These are phyloP conservation scores for Ancistrus triradiatus DNA, from an alignment of 2,113 vertebrate genomes.

Conservation along the genomic window DNA sequence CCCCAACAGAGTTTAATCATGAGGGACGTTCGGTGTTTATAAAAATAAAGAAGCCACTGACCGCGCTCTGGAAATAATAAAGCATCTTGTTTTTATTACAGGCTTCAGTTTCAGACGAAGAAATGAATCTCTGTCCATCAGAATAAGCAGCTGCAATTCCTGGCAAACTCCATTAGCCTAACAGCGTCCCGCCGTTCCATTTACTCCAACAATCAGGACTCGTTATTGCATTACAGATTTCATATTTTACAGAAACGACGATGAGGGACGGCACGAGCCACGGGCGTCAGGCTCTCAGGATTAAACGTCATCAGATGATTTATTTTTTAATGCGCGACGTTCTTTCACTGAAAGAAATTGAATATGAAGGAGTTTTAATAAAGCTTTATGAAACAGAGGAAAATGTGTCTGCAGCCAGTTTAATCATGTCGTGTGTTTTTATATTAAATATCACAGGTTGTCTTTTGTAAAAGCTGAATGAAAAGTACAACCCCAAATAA, in stretches of 20 bases:
- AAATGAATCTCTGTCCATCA: slow-evolving; percentile 6
- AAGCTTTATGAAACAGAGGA: too few relatives aligned
- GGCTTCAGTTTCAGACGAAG: slow-evolving; percentile 4
- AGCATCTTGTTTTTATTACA: background rate
- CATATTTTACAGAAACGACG: slow-evolving; percentile 17
- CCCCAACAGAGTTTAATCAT: too few relatives aligned
- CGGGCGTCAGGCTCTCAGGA: background rate
- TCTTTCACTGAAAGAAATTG: too few relatives aligned
- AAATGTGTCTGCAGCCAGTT: too few relatives aligned
- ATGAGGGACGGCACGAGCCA: background rate
- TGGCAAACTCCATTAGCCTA: slow-evolving; percentile 10
- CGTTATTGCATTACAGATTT: slow-evolving; percentile 32
- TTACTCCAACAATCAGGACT: slow-evolving; percentile 29
- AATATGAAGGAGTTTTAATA: too few relatives aligned
- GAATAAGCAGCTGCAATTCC: slow-evolving; percentile 9
- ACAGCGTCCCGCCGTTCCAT: slow-evolving; percentile 11
- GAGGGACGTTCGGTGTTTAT: background rate
- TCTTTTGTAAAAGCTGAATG: too few relatives aligned
- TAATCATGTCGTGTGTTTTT: too few relatives aligned
- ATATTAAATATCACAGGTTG: too few relatives aligned
- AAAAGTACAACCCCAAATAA: too few relatives aligned
- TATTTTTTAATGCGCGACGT: too few relatives aligned
- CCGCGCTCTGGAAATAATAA: background rate
- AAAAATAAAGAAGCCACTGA: background rate
- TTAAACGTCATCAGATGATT: too few relatives aligned